Evolutionary conservation across 2,797 vertebrate species (phyloP).

Genomic region (Borostomias antarcticus): DNA sequence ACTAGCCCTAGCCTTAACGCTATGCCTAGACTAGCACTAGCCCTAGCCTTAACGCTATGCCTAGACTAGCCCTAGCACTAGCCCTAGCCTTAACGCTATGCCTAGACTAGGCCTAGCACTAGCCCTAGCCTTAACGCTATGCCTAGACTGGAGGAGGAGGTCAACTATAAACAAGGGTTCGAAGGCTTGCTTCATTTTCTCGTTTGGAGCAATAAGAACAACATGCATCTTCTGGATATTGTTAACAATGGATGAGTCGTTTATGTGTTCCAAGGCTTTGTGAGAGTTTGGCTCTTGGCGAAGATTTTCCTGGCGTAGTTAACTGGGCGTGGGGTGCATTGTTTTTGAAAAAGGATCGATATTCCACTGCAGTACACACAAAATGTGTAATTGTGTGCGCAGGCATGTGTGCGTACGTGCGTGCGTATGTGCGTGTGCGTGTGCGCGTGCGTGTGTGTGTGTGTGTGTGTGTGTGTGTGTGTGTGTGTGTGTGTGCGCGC

Average conservation of each 20-base stretch:
- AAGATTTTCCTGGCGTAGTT: slow-evolving; percentile 25
- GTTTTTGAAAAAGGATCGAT: slow-evolving; percentile 6
- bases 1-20: no score
- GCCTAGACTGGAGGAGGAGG: not conserved
- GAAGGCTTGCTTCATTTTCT: not conserved
- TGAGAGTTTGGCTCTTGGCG: slow-evolving; percentile 14
- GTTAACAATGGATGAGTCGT: not conserved
- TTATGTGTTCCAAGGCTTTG: not conserved
- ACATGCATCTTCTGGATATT: not conserved
- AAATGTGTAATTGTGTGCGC: slow-evolving; percentile 1
- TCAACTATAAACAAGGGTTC: not conserved
- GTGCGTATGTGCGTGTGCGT: slow-evolving; percentile 31
- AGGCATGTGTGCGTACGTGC: slow-evolving; percentile 18
- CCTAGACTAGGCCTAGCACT: no score
- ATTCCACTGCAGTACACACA: not conserved
- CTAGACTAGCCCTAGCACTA: no score
- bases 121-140: no score
- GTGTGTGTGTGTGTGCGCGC: slow-evolving; percentile 13
- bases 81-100: no score
- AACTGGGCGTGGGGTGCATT: not conserved
- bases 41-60: no score
- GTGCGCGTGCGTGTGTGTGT: slow-evolving; percentile 6
- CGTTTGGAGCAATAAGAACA: not conserved
- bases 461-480: slow-evolving; percentile 7
- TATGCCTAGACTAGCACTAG: no score